Base-by-base conservation (phyloP, 2,113 vertebrate genomes). In the Probosciger aterrimus region DNA sequence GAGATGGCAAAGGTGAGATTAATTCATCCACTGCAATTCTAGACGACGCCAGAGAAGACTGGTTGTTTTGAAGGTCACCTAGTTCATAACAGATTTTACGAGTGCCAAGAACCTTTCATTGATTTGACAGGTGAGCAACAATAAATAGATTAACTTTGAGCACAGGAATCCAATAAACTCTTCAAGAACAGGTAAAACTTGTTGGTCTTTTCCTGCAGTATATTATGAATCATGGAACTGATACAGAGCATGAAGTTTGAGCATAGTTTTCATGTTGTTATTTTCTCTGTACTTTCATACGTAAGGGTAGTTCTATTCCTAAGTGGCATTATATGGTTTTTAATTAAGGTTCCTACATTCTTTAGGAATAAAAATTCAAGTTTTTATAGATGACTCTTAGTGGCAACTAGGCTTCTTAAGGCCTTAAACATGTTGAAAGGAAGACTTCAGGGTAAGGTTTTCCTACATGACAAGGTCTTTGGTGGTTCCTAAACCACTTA, bases 141-240 rank as follows among this genome's bases (percentile, higher is more conserved):
- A 86, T 62, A 71, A 94, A 69, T 44, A 73, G 49, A 93, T 92
- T 35, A 80, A 12, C 41, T 78, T 17, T 83, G 31, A 31, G 37
- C 70, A 86, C 65, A 88, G 69, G 68, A 93, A 92, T 88, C 49
- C 75, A 88, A 46, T 39, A 46, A 67, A 80, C n/a, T 82, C 74
- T 73, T 80, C 62, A 75, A 73, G 86, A 88, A 92, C 88, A 90
- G 73, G 91, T 94, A 91, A 88, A 93, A 95, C 96, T 67, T 73
- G 81, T 90, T 90, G 27, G 9, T 79, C 43, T 92, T 59, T 92
- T 60, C 74, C 65, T 82, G 47, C 30, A 60, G 49, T 18, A 78
- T 52, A 24, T 60, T 90, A 57, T 79, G 86, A 90, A 76, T 37
- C 28, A 4, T 11, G 49, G 49, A 17, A 43, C 44, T 82, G 37